Percentiles rank a stretch among this genome's conserved stretches.
phyloP scores from a whole-genome alignment of 2,797 vertebrate species.

The Momotus momota region DNA sequence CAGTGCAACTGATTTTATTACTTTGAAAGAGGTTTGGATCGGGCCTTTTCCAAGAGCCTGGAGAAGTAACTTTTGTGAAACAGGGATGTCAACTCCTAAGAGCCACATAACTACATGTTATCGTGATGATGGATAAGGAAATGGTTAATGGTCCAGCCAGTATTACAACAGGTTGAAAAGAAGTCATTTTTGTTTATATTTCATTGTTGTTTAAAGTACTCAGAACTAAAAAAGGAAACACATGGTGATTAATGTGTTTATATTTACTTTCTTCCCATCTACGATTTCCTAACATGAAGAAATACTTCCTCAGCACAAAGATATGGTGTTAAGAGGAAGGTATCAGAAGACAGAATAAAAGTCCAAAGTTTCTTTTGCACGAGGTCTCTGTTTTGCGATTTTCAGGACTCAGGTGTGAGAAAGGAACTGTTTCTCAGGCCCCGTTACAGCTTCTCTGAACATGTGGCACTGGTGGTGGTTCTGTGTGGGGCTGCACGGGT shows the following conservation, averaged over 20 bases:
- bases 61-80: neutral
- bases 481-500: too few relatives aligned
- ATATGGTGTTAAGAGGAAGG: neutral
- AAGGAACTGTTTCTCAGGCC: neutral
- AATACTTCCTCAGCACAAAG: neutral
- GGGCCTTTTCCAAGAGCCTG: neutral
- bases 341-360: neutral
- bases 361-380: neutral
- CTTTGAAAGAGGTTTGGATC: neutral
- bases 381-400: neutral
- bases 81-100: too few relatives aligned
- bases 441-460: neutral
- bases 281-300: neutral
- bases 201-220: neutral
- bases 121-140: neutral
- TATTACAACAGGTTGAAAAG: neutral
- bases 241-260: neutral
- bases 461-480: too few relatives aligned
- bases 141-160: neutral
- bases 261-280: neutral
- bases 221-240: constrained; percentile 6
- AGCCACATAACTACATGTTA: neutral
- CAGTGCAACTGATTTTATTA: neutral
- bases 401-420: neutral
- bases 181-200: neutral